Base-by-base conservation (phyloP, 1,140 invertebrate genomes). In the Himalopsyche phryganea region DNA sequence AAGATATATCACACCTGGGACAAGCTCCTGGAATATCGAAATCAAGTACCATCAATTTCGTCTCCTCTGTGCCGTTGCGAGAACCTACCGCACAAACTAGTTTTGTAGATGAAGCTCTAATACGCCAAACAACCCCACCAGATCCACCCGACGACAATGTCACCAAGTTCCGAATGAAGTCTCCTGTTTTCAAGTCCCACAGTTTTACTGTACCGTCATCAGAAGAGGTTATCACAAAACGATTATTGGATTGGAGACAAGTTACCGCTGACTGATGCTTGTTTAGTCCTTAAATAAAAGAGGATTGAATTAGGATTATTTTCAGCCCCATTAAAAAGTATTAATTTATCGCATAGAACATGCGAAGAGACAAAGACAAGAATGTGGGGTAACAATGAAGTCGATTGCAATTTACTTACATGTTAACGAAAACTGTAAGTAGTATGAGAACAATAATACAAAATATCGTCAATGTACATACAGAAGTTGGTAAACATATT, bases 141-240 rank as follows among this genome's bases (percentile, higher is more conserved):
- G 91, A 94, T 0, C 95, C 95, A n/a, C 94, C 94, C 64, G 92
- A 96, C 41, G 91, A 88, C 44, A 99, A 76, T 6, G 92, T 85
- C 14, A 99, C 92, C 32, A 99, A 81, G 78, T 99, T 96, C 46
- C 96, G 83, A 67, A 99, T 91, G 74, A 98, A 98, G 67, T 95
- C 92, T 63, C 90, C 90, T 50, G 93, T 97, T 73, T 90, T 90
- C 32, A 98, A 86, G 78, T 98, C 95, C 97, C 97, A 99, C 15
- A 99, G 80, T 76, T 99, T 99, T 1, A 99, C 97, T 11, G 96
- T 99, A 18, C 97, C 97, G 79, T 99, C 97, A 70, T 98, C 96
- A 1, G 94, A 97, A 15, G 96, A 98, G n/a, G 96, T 98, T 61
- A 98, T 96, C 52, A 99, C 95, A 85, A 98, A 97, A 65, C 93